Percentiles rank a stretch among this genome's conserved stretches.
Conservation (phyloP, 2,797 vertebrate species). For the Valencia hispanica region DNA sequence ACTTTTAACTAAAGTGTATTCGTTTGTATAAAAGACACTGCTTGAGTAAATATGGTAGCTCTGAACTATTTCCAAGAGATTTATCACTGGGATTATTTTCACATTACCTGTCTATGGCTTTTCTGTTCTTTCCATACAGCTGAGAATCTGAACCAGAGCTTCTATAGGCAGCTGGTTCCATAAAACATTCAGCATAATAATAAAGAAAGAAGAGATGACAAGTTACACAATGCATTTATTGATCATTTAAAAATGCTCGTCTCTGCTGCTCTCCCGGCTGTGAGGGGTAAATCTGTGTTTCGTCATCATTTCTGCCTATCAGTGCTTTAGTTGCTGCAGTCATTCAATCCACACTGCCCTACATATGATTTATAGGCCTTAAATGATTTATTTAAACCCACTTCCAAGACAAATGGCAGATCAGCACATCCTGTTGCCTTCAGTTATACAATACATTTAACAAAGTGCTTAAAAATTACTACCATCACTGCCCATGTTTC, state of each 20-base stretch:
- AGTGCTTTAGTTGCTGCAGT: not conserved
- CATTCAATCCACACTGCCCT: not conserved
- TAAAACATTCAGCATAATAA: constrained; percentile 1
- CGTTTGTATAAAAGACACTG: too few species aligned
- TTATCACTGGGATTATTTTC: not conserved
- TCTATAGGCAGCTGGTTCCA: not conserved
- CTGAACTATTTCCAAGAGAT: not conserved
- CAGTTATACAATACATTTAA: constrained; percentile 1
- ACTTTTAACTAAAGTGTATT: too few species aligned
- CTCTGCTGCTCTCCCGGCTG: not conserved
- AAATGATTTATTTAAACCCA: not conserved
- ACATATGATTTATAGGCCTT: not conserved
- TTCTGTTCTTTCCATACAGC: not conserved
- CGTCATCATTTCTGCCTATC: not conserved
- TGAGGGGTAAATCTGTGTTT: not conserved
- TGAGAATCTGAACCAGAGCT: not conserved
- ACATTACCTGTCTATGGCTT: not conserved
- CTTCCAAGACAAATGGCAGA: not conserved
- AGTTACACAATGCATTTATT: not conserved
- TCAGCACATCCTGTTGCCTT: not conserved
- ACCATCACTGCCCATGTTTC: not conserved
- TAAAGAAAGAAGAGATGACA: not conserved
- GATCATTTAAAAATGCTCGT: constrained; percentile 2
- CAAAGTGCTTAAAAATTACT: not conserved
- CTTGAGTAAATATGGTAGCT: not conserved